Evolutionary conservation across 2,888 invertebrate species (phyloP), one percentile per base, ranked within the genome.

Genomic region (Stenotaenia linearis): DNA sequence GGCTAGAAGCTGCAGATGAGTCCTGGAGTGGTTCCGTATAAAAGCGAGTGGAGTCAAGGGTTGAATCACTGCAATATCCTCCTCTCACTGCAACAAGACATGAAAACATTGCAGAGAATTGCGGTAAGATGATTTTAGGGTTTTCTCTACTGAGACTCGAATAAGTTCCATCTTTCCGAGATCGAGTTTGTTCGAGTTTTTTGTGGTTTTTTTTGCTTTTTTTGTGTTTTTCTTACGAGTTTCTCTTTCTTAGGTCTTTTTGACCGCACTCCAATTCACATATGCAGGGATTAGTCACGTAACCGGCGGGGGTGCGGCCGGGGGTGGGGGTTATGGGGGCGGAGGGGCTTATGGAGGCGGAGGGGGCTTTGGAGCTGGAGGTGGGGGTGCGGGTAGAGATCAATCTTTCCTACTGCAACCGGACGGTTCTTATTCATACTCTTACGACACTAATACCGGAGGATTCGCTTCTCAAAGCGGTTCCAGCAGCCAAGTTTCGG

Each of bases 391-490:
- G 1, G 56, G 56, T 56, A 23, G 56, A 23, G 56, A 56, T 10
- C 56, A 56, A 18, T 56, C 56, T n/a, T 56, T 56, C 21, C 56
- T 56, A 56, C n/a, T 56, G 10, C 18, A 56, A 18, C 69, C 69
- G 0, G 75, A 75, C 10, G 92, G 89, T 86, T 90, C 91, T 81
- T 93, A 93, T 85, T 91, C 91, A 84, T 93, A 92, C 85, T 93
- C 93, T 80, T 93, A 93, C 85, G 92, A 92, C 85, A 90, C 93
- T 79, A 91, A 91, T 79, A 91, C 91, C 3, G 90, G 90, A 84
- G 91, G 91, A 56, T 92, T 93, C 93, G 85, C 93, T 93, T 85
- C 92, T 93, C 84, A 93, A 93, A 86, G 91, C 89, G 92, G 92
- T 2, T 91, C 92, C 0, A 92, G 93, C 83, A 91, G 91, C 21